Conservation (phyloP, 2,113 vertebrate genomes). For the Canis aureus region DNA sequence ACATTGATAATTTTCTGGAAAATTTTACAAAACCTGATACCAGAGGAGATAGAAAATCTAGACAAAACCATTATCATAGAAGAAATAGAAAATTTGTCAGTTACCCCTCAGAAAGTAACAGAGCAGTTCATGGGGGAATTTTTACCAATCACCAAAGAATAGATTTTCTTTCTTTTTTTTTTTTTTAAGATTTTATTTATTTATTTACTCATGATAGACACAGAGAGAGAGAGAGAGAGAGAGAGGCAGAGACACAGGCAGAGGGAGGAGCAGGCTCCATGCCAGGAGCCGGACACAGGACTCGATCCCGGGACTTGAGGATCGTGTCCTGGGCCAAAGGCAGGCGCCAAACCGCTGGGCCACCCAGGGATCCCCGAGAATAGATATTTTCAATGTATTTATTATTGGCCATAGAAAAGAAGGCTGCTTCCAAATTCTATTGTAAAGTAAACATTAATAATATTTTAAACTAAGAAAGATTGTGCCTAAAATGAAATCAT, state of each 20-base stretch:
- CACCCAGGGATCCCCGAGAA: too few species aligned
- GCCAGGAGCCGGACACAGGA: too few species aligned
- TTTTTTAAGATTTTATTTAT: too few species aligned
- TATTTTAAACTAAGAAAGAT: background rate
- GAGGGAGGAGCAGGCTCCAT: too few species aligned
- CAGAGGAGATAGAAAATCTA: conserved; percentile 3
- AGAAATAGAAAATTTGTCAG: background rate
- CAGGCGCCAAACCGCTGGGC: too few species aligned
- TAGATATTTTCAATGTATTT: background rate
- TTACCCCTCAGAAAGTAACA: background rate
- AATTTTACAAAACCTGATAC: background rate
- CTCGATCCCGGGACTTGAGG: too few species aligned
- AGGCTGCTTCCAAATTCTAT: background rate
- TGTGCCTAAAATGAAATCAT: background rate
- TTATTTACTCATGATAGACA: too few species aligned
- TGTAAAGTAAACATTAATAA: background rate
- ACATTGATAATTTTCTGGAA: background rate
- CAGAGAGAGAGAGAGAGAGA: too few species aligned
- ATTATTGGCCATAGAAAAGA: background rate
- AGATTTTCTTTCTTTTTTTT: too few species aligned
- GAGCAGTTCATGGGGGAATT: background rate
- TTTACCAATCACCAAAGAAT: background rate
- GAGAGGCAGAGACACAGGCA: too few species aligned
- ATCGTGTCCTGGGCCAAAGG: too few species aligned
- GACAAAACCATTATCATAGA: background rate